A percentile compares a stretch with the other conserved stretches of the same genome.
These are phyloP conservation scores for Perognathus longimembris DNA, from an alignment of 2,113 vertebrate genomes.

Conservation along the genomic window DNA sequence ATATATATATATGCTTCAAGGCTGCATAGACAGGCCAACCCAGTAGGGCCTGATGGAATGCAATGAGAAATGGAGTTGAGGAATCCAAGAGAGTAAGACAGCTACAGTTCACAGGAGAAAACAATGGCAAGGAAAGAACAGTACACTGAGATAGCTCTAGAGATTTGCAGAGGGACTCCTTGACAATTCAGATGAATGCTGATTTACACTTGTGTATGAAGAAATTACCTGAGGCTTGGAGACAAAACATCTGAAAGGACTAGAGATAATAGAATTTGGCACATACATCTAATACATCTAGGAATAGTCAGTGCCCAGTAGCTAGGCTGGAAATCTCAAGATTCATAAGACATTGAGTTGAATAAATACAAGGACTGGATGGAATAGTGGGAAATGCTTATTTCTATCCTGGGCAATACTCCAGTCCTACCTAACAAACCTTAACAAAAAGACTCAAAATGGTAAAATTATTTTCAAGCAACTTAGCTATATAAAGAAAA, in stretches of 20 bases:
- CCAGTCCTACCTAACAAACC: background rate
- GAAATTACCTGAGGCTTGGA: background rate
- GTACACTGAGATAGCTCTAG: background rate
- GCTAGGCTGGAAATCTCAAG: background rate
- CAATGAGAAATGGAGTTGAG: background rate
- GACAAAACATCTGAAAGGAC: background rate
- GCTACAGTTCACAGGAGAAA: background rate
- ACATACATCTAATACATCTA: background rate
- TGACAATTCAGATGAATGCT: constrained; percentile 12
- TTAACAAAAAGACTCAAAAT: constrained; percentile 20
- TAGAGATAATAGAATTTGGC: background rate
- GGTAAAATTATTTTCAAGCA: background rate
- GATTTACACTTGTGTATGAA: background rate
- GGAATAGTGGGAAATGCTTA: constrained; percentile 3
- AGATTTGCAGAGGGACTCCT: background rate
- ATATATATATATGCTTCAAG: too few relatives aligned
- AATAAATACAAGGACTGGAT: background rate
- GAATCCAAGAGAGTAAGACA: constrained; percentile 5
- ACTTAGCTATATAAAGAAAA: background rate
- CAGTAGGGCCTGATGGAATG: background rate
- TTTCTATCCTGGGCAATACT: background rate
- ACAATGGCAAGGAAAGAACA: background rate
- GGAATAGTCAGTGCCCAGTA: background rate
- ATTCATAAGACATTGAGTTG: background rate
- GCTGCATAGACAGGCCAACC: too few relatives aligned